Evolutionary conservation across 2,888 invertebrate species (phyloP), one percentile per base, ranked within the genome.

Genomic region (Psylliodes chrysocephalus): DNA sequence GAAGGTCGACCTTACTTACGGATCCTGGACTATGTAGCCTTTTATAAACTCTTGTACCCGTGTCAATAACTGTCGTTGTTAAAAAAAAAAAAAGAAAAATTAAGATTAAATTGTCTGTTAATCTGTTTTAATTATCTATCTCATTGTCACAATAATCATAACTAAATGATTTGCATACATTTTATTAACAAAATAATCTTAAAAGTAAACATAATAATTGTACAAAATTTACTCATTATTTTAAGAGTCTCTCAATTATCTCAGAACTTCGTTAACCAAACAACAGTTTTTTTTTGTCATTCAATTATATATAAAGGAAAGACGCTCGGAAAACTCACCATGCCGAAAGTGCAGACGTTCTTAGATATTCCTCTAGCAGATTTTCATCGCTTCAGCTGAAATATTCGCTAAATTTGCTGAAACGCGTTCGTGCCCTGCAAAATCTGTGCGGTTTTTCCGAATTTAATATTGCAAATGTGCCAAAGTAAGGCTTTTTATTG

Each of bases 391-490:
- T 35, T 14, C n/a, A 22, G 22, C 7, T 40, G 33, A 3, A 56
- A 56, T 30, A 44, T 55, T 44, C 55, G 55, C 55, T 55, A 28
- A 56, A 46, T 44, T 46, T 10, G 44, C 56, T 46, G 19, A 46
- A 55, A 55, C 25, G 14, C 28, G 55, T 28, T 55, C 44, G 55
- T 55, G 55, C 55, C 44, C 17, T 7, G 42, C 25, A 19, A 55
- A 46, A 56, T 46, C 44, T 55, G 55, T 44, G 30, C 28, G 42
- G 42, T 44, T 55, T 55, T 55, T 33, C 33, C 18, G 33, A 30
- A 30, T 56, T 56, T 15, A 56, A 46, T 30, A 46, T 56, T 46
- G 46, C 17, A 18, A 55, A 46, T 56, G 44, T 46, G 33, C 33
- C 14, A 19, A 15, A 33, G 46, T 22, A 3, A n/a, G 25, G 2